A percentile compares a stretch with the other conserved stretches of the same genome.
phyloP scores from a whole-genome alignment of 2,888 invertebrate species.

The Oxytorus armatus region DNA sequence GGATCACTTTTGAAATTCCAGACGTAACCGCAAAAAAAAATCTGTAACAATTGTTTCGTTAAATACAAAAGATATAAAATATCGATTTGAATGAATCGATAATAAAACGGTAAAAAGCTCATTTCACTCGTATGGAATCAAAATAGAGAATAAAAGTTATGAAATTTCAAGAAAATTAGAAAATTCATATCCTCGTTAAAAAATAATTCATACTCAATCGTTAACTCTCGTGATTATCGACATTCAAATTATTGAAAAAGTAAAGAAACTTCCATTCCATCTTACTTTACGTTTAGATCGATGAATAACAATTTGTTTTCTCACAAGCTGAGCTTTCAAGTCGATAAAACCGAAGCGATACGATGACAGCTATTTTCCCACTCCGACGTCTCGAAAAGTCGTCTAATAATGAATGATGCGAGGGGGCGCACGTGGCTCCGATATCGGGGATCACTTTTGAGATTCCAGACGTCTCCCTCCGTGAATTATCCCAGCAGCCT shows the following conservation, averaged over 20 bases:
- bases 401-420: conserved; percentile 16
- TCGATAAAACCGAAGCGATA: neutral
- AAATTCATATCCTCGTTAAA: no score
- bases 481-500: conserved; percentile 12
- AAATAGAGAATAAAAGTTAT: neutral
- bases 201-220: no score
- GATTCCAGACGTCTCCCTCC: conserved; percentile 17
- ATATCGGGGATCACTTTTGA: conserved; percentile 28
- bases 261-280: neutral
- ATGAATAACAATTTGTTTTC: neutral
- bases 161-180: no score
- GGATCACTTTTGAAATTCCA: conserved; percentile 22
- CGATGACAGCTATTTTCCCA: neutral
- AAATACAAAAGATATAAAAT: no score
- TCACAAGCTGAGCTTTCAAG: neutral
- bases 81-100: neutral
- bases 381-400: conserved; percentile 9
- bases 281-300: neutral
- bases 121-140: neutral
- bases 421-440: conserved; percentile 15
- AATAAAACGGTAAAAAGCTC: neutral
- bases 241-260: neutral
- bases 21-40: no score
- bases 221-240: neutral
- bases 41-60: no score